Evolutionary conservation across 1,140 invertebrate species (phyloP), one percentile per base, ranked within the genome.

Genomic region (Musca domestica): DNA sequence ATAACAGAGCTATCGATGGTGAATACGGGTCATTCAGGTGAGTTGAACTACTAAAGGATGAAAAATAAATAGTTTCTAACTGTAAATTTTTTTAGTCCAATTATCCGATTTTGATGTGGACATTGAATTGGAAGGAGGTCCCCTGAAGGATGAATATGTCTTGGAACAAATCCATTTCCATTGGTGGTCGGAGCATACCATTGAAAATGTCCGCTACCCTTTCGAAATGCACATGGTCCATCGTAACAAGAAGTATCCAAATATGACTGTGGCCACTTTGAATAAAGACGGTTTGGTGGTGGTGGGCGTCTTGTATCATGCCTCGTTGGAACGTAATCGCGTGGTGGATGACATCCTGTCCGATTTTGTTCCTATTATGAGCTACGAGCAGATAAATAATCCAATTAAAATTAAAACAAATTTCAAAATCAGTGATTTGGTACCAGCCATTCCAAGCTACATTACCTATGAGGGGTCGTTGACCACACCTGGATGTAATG

Each of bases 131-230:
- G 78, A 73, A 19, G 87, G 86, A n/a, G 85, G 84, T n/a, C 76
- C 87, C 23, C 74, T 83, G 14, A 77, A 79, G 7, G 73, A 74
- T 3, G 82, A 83, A 2, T 92, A 88, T 74, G 74, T 83, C 10
- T 81, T 92, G 51, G 84, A 88, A 34, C 88, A 91, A 74, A 83
- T 93, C 23, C 92, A 94, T 74, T 88, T 93, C 72, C 92, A 94
- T 74, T 93, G 91, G 89, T 85, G 87, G 63, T 90, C 90, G 0
- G 92, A 94, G 75, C 92, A 94, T 74, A 88, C 86, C 0, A 84
- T 94, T 46, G 85, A 80, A n/a, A 71, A 73, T n/a, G 72, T 78
- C n/a, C 85, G 86, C 58, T 86, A 83, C 70, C 83, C 85, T 0
- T 71, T 88, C 54, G 88, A 91, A 77, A 72, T 90, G 69, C 91